Conservation (phyloP, 2,797 vertebrate genomes). For the Acanthopagrus latus region DNA sequence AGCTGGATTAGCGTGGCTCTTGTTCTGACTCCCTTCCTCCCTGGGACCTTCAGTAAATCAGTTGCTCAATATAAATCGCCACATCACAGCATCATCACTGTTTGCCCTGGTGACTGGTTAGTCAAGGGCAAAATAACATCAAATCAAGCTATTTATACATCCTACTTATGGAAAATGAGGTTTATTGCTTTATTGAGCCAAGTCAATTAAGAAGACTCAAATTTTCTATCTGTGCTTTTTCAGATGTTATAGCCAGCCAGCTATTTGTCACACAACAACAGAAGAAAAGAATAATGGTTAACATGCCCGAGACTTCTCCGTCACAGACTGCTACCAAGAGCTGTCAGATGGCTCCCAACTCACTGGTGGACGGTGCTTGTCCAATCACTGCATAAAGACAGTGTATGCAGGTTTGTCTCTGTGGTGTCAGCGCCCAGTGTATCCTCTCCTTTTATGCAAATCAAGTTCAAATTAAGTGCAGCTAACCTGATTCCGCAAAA, state of each 20-base stretch:
- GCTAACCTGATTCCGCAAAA: background rate
- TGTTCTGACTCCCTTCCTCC: too few relatives aligned
- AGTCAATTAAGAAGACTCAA: too few relatives aligned
- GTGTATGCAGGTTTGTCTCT: background rate
- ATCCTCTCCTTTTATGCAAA: background rate
- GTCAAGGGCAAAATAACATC: background rate
- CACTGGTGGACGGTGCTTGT: background rate
- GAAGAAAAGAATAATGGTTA: background rate
- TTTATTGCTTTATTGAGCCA: background rate
- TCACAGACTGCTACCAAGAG: background rate
- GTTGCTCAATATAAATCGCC: too few relatives aligned
- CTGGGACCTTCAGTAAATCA: too few relatives aligned
- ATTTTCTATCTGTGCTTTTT: too few relatives aligned
- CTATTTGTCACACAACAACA: background rate
- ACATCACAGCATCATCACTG: too few relatives aligned
- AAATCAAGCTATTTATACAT: background rate
- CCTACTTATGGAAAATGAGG: background rate
- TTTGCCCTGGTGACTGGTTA: background rate
- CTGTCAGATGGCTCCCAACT: background rate
- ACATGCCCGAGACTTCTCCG: background rate
- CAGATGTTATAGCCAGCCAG: background rate
- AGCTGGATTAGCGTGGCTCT: too few relatives aligned
- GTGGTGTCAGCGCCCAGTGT: background rate
- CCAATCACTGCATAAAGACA: too few relatives aligned
- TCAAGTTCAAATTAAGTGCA: conserved; percentile 24